A percentile compares a stretch with the other conserved stretches of the same genome.
These are phyloP conservation scores for Lethrus apterus DNA, from an alignment of 1,140 invertebrate species.

Conservation along the genomic window DNA sequence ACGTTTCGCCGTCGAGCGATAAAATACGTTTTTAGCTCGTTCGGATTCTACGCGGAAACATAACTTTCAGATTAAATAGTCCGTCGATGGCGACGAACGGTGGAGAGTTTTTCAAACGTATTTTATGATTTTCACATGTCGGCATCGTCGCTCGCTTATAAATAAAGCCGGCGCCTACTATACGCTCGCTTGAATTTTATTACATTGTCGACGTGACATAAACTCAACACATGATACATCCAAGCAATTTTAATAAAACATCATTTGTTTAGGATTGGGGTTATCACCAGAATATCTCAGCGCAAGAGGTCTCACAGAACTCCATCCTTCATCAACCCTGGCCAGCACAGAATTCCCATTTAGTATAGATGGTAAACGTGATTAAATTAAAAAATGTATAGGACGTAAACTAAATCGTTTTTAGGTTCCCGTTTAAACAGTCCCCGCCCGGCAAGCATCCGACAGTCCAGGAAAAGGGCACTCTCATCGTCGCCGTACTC, in stretches of 20 bases:
- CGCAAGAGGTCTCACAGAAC: slow-evolving; percentile 53
- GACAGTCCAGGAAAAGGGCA: slow-evolving; percentile 72
- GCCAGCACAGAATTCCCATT: slow-evolving; percentile 70
- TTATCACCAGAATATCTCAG: slow-evolving; percentile 65
- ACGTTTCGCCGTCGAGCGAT: no score
- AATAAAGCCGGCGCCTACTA: no score
- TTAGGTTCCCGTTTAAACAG: slow-evolving; percentile 65
- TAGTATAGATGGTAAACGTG: slow-evolving; percentile 65
- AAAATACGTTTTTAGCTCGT: no score
- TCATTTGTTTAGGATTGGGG: slow-evolving; percentile 54
- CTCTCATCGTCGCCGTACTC: slow-evolving; percentile 91
- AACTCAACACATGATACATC: no score
- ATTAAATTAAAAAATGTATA: background rate
- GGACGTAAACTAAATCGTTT: slow-evolving; percentile 1
- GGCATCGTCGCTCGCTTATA: no score
- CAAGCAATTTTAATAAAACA: slow-evolving; percentile 14
- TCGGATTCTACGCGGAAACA: slow-evolving; percentile 15
- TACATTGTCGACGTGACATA: no score
- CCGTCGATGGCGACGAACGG: no score
- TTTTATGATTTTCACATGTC: no score
- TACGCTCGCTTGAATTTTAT: no score
- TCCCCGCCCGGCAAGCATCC: slow-evolving; percentile 51
- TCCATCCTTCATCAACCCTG: slow-evolving; percentile 66
- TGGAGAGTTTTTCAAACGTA: no score
- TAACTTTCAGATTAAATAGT: slow-evolving; percentile 18